A percentile compares a stretch with the other conserved stretches of the same genome.
These are phyloP conservation scores for Lepidurus arcticus DNA, from an alignment of 1,140 invertebrate genomes.

Conservation along the genomic window DNA sequence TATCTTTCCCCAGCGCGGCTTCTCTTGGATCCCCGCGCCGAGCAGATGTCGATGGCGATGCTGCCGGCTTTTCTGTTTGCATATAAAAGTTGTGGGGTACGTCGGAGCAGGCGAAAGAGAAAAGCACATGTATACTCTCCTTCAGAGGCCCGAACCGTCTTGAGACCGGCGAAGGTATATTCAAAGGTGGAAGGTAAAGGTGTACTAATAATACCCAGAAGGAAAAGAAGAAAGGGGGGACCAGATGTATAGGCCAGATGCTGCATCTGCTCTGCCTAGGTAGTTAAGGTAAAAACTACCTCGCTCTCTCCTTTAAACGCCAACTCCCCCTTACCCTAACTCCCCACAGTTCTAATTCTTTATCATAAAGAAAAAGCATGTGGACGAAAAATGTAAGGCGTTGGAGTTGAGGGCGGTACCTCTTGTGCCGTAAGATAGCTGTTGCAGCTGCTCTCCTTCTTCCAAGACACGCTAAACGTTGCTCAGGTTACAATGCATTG, in stretches of 20 bases:
- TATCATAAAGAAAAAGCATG: not conserved
- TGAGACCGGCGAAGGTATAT: not conserved
- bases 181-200: not conserved
- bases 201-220: not conserved
- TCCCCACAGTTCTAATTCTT: not conserved
- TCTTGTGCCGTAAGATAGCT: not conserved
- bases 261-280: not conserved
- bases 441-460: conserved; percentile 11
- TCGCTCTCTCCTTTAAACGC: not conserved
- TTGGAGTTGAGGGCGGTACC: not conserved
- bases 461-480: conserved; percentile 10
- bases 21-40: conserved; percentile 8
- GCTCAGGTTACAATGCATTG: conserved; percentile 18
- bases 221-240: not conserved
- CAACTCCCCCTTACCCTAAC: not conserved
- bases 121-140: no score
- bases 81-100: no score
- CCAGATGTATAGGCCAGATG: conserved; percentile 13
- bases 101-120: no score
- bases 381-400: no score
- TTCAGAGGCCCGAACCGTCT: not conserved
- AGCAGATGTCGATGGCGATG: conserved; percentile 13
- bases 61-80: not conserved
- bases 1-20: not conserved
- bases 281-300: not conserved